Evolutionary conservation across 2,797 vertebrate species (phyloP).

Genomic region (Heterohyrax brucei): DNA sequence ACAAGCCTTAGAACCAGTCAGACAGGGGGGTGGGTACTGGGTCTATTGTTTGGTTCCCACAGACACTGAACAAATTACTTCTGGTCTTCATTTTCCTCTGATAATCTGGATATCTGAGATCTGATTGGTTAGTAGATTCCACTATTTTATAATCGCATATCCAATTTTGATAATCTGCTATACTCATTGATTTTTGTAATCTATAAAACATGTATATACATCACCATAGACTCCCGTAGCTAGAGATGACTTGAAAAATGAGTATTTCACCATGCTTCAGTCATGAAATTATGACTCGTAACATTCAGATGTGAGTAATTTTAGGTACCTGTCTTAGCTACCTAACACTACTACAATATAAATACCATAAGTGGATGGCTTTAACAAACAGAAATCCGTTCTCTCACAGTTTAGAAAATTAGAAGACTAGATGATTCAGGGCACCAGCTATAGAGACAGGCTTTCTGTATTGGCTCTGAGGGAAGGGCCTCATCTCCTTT

Average conservation of each 20-base stretch:
- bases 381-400: too few species aligned
- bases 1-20: neutral
- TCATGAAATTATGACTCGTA: conserved; percentile 71
- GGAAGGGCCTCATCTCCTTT: too few species aligned
- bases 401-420: too few species aligned
- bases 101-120: conserved; percentile 2
- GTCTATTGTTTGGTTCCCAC: neutral
- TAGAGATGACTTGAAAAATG: conserved; percentile 76
- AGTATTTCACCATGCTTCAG: conserved; percentile 62
- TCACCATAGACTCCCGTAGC: conserved; percentile 53
- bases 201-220: conserved; percentile 63
- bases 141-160: conserved; percentile 67
- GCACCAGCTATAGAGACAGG: too few species aligned
- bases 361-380: too few species aligned
- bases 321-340: neutral
- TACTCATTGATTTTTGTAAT: conserved; percentile 70
- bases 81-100: conserved; percentile 2
- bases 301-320: conserved; percentile 69
- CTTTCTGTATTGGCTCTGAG: too few species aligned
- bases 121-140: conserved; percentile 36
- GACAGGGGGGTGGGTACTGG: neutral
- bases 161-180: conserved; percentile 61
- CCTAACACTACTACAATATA: too few species aligned
- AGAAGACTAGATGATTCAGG: too few species aligned
- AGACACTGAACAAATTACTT: neutral